Conservation (phyloP, 2,113 vertebrate species). For the Sphaerodactylus townsendi region DNA sequence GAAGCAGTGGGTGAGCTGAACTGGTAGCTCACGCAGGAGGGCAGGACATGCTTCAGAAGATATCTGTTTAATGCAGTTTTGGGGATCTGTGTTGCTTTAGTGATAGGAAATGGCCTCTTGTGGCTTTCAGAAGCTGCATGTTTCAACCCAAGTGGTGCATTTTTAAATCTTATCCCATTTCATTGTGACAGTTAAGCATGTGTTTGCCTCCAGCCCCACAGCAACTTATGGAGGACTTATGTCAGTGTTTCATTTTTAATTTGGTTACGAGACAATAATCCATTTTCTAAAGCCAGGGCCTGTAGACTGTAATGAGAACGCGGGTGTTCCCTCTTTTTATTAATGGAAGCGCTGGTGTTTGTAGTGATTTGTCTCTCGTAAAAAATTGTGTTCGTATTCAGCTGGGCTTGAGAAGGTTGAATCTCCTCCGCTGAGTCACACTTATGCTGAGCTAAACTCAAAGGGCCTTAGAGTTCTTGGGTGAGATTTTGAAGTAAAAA, state of each 20-base stretch:
- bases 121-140: not conserved
- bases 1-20: not conserved
- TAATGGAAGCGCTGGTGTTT: not conserved
- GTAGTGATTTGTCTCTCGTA: too few relatives aligned
- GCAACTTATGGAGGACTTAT: too few relatives aligned
- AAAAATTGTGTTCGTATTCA: too few relatives aligned
- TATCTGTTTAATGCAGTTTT: not conserved
- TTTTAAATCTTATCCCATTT: not conserved
- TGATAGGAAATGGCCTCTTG: not conserved
- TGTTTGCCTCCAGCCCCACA: not conserved
- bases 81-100: not conserved
- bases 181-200: not conserved
- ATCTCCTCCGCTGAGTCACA: not conserved
- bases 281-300: not conserved
- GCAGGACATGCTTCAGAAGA: not conserved
- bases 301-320: not conserved
- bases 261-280: too few relatives aligned
- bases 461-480: not conserved
- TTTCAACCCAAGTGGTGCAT: too few relatives aligned
- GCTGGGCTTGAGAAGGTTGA: not conserved
- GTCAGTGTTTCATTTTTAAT: not conserved
- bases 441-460: not conserved
- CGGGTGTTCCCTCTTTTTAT: not conserved
- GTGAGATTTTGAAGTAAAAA: not conserved
- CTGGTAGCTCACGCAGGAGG: too few relatives aligned